Evolutionary conservation across 2,888 invertebrate species (phyloP).

Genomic region (Drosophila meridionalis): DNA sequence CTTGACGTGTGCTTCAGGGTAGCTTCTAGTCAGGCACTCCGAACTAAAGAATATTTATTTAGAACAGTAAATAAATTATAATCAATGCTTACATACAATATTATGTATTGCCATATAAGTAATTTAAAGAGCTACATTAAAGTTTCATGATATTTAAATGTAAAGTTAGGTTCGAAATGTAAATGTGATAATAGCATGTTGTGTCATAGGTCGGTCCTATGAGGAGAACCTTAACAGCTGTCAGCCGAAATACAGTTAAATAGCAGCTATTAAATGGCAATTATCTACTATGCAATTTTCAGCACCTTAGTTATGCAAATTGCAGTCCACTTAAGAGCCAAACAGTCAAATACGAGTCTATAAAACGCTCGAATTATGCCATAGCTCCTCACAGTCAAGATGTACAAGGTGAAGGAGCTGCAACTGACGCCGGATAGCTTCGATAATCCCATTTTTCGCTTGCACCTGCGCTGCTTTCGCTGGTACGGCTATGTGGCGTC

Average conservation of each 20-base stretch:
- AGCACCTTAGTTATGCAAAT: conserved; percentile 61
- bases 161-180: conserved; percentile 6
- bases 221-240: conserved; percentile 43
- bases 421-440: conserved; percentile 59
- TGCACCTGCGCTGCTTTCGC: conserved; percentile 66
- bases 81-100: not conserved
- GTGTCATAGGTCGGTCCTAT: conserved; percentile 13
- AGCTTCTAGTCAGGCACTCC: not conserved
- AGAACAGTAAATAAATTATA: not conserved
- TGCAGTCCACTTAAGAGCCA: conserved; percentile 48
- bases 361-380: conserved; percentile 28
- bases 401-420: conserved; percentile 60
- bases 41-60: not conserved
- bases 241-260: conserved; percentile 27
- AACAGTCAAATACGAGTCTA: conserved; percentile 17
- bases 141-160: conserved; percentile 1
- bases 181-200: conserved; percentile 29
- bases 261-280: conserved; percentile 47
- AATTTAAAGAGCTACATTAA: not conserved
- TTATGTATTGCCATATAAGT: not conserved
- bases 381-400: conserved; percentile 25
- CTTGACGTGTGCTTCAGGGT: not conserved
- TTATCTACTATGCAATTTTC: conserved; percentile 52
- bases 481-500: conserved; percentile 68
- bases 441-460: conserved; percentile 59